Base-by-base conservation (phyloP, 2,888 invertebrate species). In the Nebria brevicollis region DNA sequence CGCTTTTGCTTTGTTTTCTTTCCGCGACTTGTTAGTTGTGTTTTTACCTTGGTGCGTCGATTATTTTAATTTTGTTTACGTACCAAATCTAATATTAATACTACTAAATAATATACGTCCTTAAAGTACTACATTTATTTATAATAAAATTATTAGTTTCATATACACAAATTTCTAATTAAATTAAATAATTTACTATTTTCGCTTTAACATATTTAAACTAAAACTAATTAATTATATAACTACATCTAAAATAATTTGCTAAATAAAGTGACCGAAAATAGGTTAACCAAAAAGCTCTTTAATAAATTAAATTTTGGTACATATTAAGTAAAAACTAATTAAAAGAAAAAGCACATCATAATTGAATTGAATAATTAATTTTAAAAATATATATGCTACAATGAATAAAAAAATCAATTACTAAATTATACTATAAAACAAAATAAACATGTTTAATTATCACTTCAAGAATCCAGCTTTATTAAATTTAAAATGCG, bases 401-500 rank as follows among this genome's bases (percentile, higher is more conserved):
- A 34, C 34, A 34, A 34, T 34, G 5, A 34, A 34, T 34, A 34
- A 54, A 54, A 54, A 11, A 13, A 11, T 43, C 10, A 43, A 6
- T 43, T 43, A 6, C 7, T 6, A 54, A 54, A 54, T 8, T 54
- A 54, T 54, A 8, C 2, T 54, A 11, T 54, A 13, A 34, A 34
- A 3, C 54, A 1, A 54, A 54, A 15, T 70, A 70, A 70, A 11
- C 15, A 79, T 79, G 79, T 79, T 79, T 75, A 79, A 79, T 34
- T 79, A 75, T 68, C 79, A 79, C 54, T 75, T 75, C 79, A 79
- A 79, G 79, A 79, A 79, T 79, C 79, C 79, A 68, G 79, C 79
- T 26, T 66, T 79, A 66, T 64, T 79, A 43, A 79, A 79, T 54
- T 42, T 79, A 75, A 79, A 79, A 79, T 79, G 79, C 75, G 79